Conservation (phyloP, 2,113 vertebrate species). For the Calonectris borealis region DNA sequence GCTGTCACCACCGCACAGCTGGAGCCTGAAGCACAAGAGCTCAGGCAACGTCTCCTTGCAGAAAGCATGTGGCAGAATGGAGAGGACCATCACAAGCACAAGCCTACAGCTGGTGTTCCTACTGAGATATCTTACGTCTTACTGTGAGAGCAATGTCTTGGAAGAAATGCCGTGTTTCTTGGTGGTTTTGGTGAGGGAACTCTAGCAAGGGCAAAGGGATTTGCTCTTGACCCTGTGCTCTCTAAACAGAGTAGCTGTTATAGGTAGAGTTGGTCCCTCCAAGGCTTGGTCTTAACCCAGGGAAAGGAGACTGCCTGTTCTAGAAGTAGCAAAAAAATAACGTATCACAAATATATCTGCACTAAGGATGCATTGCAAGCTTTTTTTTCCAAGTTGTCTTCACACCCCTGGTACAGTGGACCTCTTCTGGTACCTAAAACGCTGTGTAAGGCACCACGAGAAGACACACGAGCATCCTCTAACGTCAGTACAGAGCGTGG, state of each 20-base stretch:
- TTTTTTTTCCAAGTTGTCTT: neutral
- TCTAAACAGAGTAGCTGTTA: neutral
- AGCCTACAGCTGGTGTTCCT: neutral
- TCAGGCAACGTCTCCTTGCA: neutral
- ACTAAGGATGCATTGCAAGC: neutral
- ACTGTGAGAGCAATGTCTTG: neutral
- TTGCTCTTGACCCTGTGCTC: neutral
- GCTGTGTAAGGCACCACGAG: neutral
- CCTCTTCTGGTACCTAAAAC: neutral
- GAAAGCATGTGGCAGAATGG: neutral
- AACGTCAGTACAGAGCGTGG: fast-evolving
- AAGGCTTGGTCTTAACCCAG: neutral
- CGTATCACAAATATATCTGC: neutral
- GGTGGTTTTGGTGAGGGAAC: neutral
- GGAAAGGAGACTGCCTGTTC: neutral
- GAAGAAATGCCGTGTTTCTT: neutral
- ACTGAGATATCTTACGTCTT: neutral
- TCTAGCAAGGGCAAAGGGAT: neutral
- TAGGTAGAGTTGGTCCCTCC: neutral
- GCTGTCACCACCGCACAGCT: neutral
- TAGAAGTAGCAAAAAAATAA: neutral
- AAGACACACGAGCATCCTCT: neutral
- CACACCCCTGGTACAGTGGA: neutral
- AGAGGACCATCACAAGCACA: neutral
- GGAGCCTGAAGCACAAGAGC: neutral